Percentiles rank a stretch among this genome's conserved stretches.
These are phyloP conservation scores for Meloidogyne exigua DNA, from an alignment of 1,140 invertebrate species.

Conservation along the genomic window DNA sequence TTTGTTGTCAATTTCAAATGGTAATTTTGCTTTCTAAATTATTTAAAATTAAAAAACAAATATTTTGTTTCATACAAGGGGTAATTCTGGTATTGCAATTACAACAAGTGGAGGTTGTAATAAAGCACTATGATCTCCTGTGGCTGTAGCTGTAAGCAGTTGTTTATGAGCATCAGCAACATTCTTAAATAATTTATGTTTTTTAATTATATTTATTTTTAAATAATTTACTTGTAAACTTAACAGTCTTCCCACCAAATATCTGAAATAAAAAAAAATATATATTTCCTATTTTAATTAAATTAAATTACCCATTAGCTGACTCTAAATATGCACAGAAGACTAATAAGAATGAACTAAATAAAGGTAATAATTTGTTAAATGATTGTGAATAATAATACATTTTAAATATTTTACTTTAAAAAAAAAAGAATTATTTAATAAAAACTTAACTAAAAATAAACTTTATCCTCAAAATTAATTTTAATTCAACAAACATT, in stretches of 20 bases:
- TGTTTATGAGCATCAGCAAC: neutral
- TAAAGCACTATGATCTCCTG: neutral
- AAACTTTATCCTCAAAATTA: neutral
- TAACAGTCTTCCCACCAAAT: neutral
- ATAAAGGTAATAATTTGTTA: constrained; percentile 5
- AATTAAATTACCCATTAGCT: neutral
- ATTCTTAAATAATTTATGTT: neutral
- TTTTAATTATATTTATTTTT: neutral
- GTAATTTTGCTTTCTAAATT: neutral
- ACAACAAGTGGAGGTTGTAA: neutral
- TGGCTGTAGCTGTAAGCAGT: neutral
- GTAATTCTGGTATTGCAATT: neutral
- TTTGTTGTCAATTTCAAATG: neutral
- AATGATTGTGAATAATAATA: neutral
- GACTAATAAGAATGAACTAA: neutral
- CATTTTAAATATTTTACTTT: neutral
- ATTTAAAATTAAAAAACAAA: neutral
- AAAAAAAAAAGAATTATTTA: no score
- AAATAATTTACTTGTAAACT: neutral
- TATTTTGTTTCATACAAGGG: neutral
- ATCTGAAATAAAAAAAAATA: neutral
- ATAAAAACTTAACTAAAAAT: no score
- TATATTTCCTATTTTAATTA: neutral
- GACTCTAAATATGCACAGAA: constrained; percentile 1
- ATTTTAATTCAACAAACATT: neutral